Percentiles rank a stretch among this genome's conserved stretches.
Evolutionary conservation across 2,888 invertebrate genomes (phyloP).

Genomic region (Muschampia plurimacula): DNA sequence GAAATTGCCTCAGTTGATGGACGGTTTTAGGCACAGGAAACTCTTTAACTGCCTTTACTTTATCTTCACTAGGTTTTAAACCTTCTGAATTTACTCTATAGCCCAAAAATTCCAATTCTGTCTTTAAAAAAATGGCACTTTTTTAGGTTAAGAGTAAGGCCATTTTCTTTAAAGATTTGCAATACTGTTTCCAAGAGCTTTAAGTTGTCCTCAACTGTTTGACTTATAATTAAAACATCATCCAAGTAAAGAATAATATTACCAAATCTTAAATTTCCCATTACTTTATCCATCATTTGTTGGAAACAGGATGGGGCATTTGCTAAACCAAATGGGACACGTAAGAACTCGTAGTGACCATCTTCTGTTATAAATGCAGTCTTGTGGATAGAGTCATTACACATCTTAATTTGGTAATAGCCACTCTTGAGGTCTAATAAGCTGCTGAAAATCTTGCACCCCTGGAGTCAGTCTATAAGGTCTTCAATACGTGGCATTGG

Average conservation of each 20-base stretch:
- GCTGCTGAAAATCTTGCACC: background rate
- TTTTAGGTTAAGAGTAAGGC: constrained; percentile 49
- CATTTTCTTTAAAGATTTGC: constrained; percentile 41
- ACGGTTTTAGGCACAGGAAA: constrained; percentile 46
- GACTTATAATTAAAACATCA: background rate
- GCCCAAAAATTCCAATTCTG: constrained; percentile 47
- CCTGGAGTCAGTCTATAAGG: constrained; percentile 11
- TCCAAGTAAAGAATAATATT: constrained; percentile 11
- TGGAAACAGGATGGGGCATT: constrained; percentile 16
- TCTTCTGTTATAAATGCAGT: constrained; percentile 59
- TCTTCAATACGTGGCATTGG: constrained; percentile 25
- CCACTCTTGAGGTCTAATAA: constrained; percentile 27
- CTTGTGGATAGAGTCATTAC: constrained; percentile 51
- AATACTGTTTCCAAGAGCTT: constrained; percentile 27
- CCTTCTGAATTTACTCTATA: constrained; percentile 41
- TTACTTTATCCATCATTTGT: constrained; percentile 11
- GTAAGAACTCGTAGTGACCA: constrained; percentile 56
- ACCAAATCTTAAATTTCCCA: constrained; percentile 6
- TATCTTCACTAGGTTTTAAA: constrained; percentile 44
- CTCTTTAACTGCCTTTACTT: constrained; percentile 44
- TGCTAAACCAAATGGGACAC: constrained; percentile 17
- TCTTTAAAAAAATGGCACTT: constrained; percentile 49
- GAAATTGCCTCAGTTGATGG: constrained; percentile 48
- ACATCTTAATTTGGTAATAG: constrained; percentile 17
- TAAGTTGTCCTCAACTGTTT: constrained; percentile 10